Evolutionary conservation across 1,140 invertebrate species (phyloP).

Genomic region (Papilio polyxenes): DNA sequence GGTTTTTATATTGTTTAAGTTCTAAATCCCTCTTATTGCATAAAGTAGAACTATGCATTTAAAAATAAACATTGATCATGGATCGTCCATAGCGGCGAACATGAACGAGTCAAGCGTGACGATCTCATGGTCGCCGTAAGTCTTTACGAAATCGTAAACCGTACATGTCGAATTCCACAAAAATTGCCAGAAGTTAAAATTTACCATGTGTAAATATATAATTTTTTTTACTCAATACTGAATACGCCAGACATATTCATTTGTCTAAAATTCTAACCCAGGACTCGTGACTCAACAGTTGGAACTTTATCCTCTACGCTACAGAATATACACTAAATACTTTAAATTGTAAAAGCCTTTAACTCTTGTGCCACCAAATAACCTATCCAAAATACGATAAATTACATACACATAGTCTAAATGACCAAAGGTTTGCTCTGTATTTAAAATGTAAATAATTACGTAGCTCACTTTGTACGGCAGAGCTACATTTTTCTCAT

Average conservation of each 20-base stretch:
- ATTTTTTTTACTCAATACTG: background rate
- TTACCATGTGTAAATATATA: background rate
- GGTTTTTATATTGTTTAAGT: background rate
- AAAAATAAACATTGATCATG: background rate
- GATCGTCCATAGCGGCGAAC: background rate
- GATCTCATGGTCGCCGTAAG: slow-evolving; percentile 13
- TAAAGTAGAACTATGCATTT: background rate
- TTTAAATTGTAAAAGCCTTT: background rate
- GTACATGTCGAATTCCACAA: background rate
- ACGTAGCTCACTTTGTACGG: slow-evolving; percentile 17
- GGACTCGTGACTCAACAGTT: no score
- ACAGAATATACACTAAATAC: no score
- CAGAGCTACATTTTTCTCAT: slow-evolving; percentile 71
- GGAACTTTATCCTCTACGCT: no score
- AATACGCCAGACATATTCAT: no score
- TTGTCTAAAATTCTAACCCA: no score
- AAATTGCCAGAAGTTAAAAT: background rate
- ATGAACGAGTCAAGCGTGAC: slow-evolving; percentile 4
- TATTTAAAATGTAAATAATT: slow-evolving; percentile 26
- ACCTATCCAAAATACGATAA: background rate
- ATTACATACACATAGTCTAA: background rate
- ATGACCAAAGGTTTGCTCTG: background rate
- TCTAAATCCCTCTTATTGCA: background rate
- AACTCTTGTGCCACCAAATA: background rate
- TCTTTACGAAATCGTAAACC: background rate